phyloP scores from a whole-genome alignment of 2,888 invertebrate species.

The Drosophila austrosaltans region DNA sequence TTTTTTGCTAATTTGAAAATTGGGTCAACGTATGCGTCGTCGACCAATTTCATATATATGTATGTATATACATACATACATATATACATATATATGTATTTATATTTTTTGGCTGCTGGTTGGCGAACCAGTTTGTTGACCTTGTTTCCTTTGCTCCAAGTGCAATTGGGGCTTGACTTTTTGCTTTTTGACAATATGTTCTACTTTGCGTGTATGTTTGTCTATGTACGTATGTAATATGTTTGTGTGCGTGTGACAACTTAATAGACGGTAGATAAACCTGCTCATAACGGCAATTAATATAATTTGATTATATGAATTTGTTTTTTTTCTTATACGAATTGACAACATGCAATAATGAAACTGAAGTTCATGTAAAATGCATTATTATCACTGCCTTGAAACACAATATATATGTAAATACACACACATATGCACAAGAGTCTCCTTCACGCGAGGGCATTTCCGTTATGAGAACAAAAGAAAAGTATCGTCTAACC shows the following conservation, averaged over 20 bases:
- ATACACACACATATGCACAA: slow-evolving; percentile 13
- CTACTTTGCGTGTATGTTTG: slow-evolving; percentile 51
- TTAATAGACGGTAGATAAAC: slow-evolving; percentile 38
- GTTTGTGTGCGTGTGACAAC: slow-evolving; percentile 50
- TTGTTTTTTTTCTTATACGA: slow-evolving; percentile 34
- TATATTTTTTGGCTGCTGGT: slow-evolving; percentile 40
- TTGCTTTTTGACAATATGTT: slow-evolving; percentile 67
- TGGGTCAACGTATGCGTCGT: slow-evolving; percentile 65
- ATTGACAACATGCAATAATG: slow-evolving; percentile 45
- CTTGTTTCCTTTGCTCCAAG: slow-evolving; percentile 69
- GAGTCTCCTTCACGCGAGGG: slow-evolving; percentile 36
- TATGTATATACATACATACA: slow-evolving; percentile 30
- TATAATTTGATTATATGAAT: slow-evolving; percentile 49
- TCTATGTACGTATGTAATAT: slow-evolving; percentile 21
- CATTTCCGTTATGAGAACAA: slow-evolving; percentile 43
- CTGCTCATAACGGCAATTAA: slow-evolving; percentile 45
- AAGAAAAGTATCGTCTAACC: slow-evolving; percentile 33
- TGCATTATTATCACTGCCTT: slow-evolving; percentile 36
- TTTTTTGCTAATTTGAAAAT: slow-evolving; percentile 60
- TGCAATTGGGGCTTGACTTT: slow-evolving; percentile 67
- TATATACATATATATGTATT: slow-evolving; percentile 30
- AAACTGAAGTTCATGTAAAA: slow-evolving; percentile 15
- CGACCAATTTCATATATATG: slow-evolving; percentile 43
- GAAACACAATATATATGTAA: slow-evolving; percentile 36
- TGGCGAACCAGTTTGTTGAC: slow-evolving; percentile 74